phyloP scores from a whole-genome alignment of 2,888 invertebrate genomes.

The Cepaea hortensis region DNA sequence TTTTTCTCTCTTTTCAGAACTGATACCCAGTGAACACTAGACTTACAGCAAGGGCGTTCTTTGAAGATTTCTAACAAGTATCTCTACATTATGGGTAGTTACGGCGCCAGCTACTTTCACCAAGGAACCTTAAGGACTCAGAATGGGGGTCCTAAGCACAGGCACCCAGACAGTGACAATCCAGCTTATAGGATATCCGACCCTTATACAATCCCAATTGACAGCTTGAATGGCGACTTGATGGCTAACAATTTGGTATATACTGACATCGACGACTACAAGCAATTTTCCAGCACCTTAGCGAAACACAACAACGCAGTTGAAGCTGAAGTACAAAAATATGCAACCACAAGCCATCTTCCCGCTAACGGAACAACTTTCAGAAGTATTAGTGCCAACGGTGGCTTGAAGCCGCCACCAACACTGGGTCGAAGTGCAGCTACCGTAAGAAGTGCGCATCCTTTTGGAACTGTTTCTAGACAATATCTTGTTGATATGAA shows the following conservation, averaged over 20 bases:
- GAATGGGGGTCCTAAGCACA: background rate
- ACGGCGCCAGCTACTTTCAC: too few species aligned
- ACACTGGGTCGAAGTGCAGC: background rate
- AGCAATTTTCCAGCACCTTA: background rate
- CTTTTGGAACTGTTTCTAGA: background rate
- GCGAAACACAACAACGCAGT: background rate
- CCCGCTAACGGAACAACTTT: background rate
- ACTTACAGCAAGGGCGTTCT: too few species aligned
- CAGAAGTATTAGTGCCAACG: background rate
- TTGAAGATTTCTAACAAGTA: too few species aligned
- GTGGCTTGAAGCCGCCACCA: background rate
- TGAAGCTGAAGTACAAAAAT: background rate
- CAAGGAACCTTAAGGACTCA: background rate
- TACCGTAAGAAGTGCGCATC: background rate
- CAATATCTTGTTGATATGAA: background rate
- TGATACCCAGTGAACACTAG: too few species aligned
- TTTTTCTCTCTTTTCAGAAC: too few species aligned
- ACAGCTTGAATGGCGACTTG: background rate
- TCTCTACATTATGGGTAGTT: too few species aligned
- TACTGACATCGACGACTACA: background rate
- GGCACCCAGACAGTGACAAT: background rate
- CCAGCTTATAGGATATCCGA: background rate
- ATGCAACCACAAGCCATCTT: background rate
- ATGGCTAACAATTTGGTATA: background rate
- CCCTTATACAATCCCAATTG: background rate